Conservation (phyloP, 2,888 invertebrate genomes). For the Neoaliturus tenellus region DNA sequence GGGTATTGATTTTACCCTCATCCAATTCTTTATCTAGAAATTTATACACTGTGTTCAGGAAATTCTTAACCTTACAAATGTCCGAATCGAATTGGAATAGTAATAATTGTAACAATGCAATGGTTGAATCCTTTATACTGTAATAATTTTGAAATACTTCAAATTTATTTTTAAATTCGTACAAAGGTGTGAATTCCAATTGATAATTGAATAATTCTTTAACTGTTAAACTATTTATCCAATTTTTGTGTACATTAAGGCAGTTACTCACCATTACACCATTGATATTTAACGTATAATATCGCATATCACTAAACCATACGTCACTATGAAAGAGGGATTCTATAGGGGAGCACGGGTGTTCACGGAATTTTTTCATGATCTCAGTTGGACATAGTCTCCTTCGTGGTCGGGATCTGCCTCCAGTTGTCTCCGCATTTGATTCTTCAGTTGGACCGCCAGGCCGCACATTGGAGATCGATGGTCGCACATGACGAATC, state of each 20-base stretch:
- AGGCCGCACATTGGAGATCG: neutral
- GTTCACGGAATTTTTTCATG: neutral
- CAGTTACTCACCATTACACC: neutral
- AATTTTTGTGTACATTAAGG: neutral
- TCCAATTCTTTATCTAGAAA: slow-evolving; percentile 11
- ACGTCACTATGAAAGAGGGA: neutral
- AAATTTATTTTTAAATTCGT: neutral
- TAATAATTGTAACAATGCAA: neutral
- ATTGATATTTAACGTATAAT: neutral
- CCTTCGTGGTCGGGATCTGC: neutral
- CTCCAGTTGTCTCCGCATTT: neutral
- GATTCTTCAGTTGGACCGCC: neutral
- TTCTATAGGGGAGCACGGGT: neutral
- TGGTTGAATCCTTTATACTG: neutral
- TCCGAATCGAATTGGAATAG: neutral
- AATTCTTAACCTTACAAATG: neutral
- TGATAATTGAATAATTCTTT: slow-evolving; percentile 16
- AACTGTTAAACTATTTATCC: neutral
- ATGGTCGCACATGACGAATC: neutral
- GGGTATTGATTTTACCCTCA: slow-evolving; percentile 30
- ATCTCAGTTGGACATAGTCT: slow-evolving; percentile 11
- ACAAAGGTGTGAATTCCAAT: neutral
- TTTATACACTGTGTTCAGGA: neutral
- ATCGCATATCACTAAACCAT: neutral
- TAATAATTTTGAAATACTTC: neutral